Base-by-base conservation (phyloP, 2,797 vertebrate species). In the Lepidocolaptes lacrymiger region DNA sequence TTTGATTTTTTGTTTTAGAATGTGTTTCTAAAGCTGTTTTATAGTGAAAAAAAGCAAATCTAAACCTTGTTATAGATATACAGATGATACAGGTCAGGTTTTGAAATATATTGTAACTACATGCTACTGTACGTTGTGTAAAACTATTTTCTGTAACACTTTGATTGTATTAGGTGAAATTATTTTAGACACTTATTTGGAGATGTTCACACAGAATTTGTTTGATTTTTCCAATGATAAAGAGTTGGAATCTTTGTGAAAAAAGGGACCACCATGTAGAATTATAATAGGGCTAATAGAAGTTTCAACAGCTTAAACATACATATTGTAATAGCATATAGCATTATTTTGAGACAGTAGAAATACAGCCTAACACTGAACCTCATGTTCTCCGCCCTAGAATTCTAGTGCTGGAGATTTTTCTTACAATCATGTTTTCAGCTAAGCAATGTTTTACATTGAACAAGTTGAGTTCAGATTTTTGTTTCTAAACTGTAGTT, bases 381-480 rank as follows among this genome's bases (percentile, higher is more conserved):
- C 4, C 10, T 39, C 3, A 2, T 28, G 1, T 46, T 80, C 85
- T 67, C 58, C n/a, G 41, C 32, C 30, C 46, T 37, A 6, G 12
- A 55, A 14, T 56, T 12, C 30, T 52, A 34, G 13, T 6, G 4
- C 3, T 23, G 14, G 4, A 1, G 0, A 3, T 19, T 51, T 67
- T 52, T 23, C 14, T 43, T 7, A 30, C 7, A 14, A 17, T 12
- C 2, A 10, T 34, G 12, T 52, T 80, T 78, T 56, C 37, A 64
- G 48, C 27, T 55, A 24, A 11, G 18, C 55, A 69, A n/a, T 12
- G 2, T 58, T 69, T 73, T 66, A 32, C 22, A 62, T 0, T 23
- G 24, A 44, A 43, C 4, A 55, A 73, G 62, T 1, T 15, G 9
- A 71, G 7, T 52, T 68, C 34, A 8, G 13, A 36, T 66, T 34